Evolutionary conservation across 2,113 vertebrate genomes (phyloP), one percentile per base, ranked within the genome.

Genomic region (Epinephelus fuscoguttatus): DNA sequence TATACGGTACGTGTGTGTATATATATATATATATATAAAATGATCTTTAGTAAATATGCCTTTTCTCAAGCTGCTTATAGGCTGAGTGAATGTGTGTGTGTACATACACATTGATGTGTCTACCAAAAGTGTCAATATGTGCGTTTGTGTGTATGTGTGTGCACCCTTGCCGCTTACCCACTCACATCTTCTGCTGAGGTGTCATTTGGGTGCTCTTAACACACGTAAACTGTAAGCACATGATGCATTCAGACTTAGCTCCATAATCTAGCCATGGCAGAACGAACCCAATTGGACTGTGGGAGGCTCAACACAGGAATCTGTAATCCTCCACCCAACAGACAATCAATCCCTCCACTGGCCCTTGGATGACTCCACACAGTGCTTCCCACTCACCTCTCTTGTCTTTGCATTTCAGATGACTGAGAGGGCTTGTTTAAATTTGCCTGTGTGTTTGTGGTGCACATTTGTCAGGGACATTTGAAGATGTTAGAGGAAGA

Each of bases 211-310:
- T 68, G 49, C 57, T 91, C 75, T 87, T 74, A 87, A 78, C 86
- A 84, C 71, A 80, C 49, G 66, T 50, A 86, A 85, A 82, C 68
- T 80, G 81, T 81, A 86, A 82, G 86, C 91, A 92, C 80, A 88
- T 75, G 85, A 80, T 85, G 80, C 84, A 88, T 68, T 86, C 69
- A 81, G 85, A 81, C 88, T 93, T 87, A 79, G 61, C 37, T 70
- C 80, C 17, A 84, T 92, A 94, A 93, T 94, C 91, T 83, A 85
- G 81, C 81, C 72, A 40, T 78, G 78, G 90, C 90, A 91, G 89
- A 89, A 70, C 81, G 91, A 91, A 90, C 89, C 78, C 78, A 82
- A 60, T 64, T 84, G 84, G 84, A 88, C 82, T 87, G 77, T 84
- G 66, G 88, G 82, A 89, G 76, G 86, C 64, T 77, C 74, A 91